These are phyloP conservation scores for Cephus runcator DNA, from an alignment of 2,888 invertebrate genomes.

Conservation along the genomic window DNA sequence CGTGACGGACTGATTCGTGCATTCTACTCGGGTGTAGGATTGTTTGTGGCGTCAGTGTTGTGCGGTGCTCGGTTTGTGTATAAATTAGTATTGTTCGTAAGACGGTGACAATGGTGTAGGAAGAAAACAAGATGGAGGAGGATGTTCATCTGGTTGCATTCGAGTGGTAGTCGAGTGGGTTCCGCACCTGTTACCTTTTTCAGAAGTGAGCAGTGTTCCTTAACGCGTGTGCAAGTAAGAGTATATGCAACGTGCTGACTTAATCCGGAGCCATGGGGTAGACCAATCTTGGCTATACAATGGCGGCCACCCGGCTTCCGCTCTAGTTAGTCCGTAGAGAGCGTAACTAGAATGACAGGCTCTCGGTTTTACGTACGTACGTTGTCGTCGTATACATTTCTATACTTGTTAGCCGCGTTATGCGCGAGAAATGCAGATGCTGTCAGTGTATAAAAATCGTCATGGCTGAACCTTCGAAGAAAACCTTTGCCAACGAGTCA, in stretches of 20 bases:
- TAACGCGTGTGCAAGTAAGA: conserved; percentile 12
- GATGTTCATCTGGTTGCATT: neutral
- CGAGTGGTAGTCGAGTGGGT: conserved; percentile 3
- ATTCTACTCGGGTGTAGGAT: conserved; percentile 35
- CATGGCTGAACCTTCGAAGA: neutral
- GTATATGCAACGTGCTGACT: conserved; percentile 32
- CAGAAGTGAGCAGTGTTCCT: conserved; percentile 26
- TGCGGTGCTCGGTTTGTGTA: conserved; percentile 20
- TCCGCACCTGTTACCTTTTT: conserved; percentile 53
- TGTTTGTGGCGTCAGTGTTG: conserved; percentile 27
- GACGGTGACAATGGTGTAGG: neutral
- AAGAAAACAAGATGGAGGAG: neutral
- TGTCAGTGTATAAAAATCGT: neutral
- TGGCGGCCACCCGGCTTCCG: conserved; percentile 52
- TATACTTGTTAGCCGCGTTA: conserved; percentile 26
- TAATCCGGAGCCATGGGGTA: conserved; percentile 40
- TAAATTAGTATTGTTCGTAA: conserved; percentile 47
- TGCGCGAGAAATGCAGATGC: neutral
- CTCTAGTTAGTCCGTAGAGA: conserved; percentile 51
- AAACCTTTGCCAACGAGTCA: neutral
- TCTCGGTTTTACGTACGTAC: conserved; percentile 12
- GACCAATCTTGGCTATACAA: conserved; percentile 42
- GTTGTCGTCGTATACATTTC: neutral
- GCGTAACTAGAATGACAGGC: conserved; percentile 48
- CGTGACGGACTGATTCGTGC: neutral